Conservation (phyloP, 2,888 invertebrate genomes). For the Dermolepida albohirtum region DNA sequence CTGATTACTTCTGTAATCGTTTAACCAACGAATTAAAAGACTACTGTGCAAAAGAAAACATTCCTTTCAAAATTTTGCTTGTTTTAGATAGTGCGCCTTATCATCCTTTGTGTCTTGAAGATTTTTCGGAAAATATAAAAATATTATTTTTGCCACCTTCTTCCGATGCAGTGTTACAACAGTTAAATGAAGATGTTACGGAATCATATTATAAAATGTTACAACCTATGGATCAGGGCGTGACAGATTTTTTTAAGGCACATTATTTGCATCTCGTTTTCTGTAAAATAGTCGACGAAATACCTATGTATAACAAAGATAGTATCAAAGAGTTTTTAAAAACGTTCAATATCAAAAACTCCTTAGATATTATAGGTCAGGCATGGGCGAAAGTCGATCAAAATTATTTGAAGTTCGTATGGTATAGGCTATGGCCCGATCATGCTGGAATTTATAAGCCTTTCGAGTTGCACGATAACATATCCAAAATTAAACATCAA, state of each 20-base stretch:
- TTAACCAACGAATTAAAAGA: conserved; percentile 30
- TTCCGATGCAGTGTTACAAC: too few species aligned
- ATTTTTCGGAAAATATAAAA: conserved; percentile 30
- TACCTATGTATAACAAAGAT: background rate
- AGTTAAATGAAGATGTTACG: background rate
- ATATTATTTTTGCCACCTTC: conserved; percentile 16
- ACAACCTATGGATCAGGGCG: conserved; percentile 14
- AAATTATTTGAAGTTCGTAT: conserved; percentile 16
- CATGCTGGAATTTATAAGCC: conserved; percentile 19
- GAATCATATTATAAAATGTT: conserved; percentile 9
- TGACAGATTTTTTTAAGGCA: conserved; percentile 10
- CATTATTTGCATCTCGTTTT: conserved; percentile 27
- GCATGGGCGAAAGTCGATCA: conserved; percentile 21
- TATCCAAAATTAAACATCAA: conserved; percentile 15
- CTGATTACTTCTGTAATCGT: conserved; percentile 25
- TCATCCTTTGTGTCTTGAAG: conserved; percentile 29
- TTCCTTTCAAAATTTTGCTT: conserved; percentile 22
- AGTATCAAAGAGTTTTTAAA: background rate
- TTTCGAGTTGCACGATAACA: conserved; percentile 13
- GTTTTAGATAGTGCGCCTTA: conserved; percentile 8
- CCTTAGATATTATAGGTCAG: conserved; percentile 23
- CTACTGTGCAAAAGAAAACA: conserved; percentile 22
- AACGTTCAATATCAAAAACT: conserved; percentile 12
- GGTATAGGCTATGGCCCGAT: conserved; percentile 27
- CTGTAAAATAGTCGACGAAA: conserved; percentile 10